phyloP scores from a whole-genome alignment of 2,797 vertebrate genomes.

The Crypturellus tataupa region DNA sequence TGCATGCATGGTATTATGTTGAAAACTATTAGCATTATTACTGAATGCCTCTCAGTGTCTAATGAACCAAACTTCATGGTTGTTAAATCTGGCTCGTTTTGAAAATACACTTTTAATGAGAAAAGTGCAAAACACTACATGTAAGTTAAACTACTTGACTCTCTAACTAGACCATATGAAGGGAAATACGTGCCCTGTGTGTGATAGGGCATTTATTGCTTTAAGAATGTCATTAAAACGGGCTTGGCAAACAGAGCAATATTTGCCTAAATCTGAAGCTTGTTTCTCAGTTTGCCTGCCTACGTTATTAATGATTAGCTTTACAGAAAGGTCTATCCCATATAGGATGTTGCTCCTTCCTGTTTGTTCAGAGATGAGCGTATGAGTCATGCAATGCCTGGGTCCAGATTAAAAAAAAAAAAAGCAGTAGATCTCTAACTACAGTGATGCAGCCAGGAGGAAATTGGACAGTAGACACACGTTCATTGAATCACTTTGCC shows the following conservation, averaged over 20 bases:
- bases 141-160: background rate
- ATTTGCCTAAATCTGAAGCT: constrained; percentile 7
- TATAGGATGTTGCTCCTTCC: constrained; percentile 45
- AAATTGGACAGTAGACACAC: background rate
- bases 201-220: background rate
- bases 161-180: background rate
- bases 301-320: constrained; percentile 46
- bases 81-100: background rate
- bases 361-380: constrained; percentile 57
- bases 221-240: constrained; percentile 17
- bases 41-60: background rate
- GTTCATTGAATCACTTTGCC: background rate
- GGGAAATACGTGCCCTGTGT: background rate
- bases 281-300: constrained; percentile 11
- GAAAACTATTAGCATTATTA: constrained; percentile 14
- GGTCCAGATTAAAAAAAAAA: constrained; percentile 43
- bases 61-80: background rate
- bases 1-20: background rate
- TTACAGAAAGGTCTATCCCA: constrained; percentile 41
- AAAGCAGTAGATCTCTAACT: constrained; percentile 1
- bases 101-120: background rate
- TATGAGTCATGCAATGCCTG: constrained; percentile 20
- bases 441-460: background rate
- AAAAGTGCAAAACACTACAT: background rate
- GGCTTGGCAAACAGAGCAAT: background rate